Percentiles rank a stretch among this genome's conserved stretches.
Evolutionary conservation across 2,888 invertebrate species (phyloP).

Genomic region (Tanytarsus gracilentus): DNA sequence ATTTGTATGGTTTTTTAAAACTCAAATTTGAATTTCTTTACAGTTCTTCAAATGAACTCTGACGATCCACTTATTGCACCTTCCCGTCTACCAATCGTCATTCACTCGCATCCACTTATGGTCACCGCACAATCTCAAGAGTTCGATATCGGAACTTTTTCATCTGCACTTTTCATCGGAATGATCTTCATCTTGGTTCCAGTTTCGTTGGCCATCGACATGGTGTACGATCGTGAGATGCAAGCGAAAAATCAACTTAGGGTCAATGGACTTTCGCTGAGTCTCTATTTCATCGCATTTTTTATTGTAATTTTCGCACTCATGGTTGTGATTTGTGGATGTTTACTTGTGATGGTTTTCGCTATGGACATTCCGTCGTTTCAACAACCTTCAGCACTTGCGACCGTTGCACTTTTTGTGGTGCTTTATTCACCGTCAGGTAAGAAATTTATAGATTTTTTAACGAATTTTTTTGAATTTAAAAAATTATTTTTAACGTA

Average conservation of each 20-base stretch:
- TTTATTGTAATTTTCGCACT: slow-evolving; percentile 61
- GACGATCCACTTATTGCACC: slow-evolving; percentile 37
- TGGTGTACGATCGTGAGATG: slow-evolving; percentile 77
- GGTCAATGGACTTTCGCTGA: slow-evolving; percentile 68
- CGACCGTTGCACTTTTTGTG: slow-evolving; percentile 55
- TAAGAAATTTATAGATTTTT: too few species aligned
- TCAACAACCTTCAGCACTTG: slow-evolving; percentile 53
- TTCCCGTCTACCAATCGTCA: slow-evolving; percentile 53
- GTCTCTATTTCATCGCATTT: slow-evolving; percentile 65
- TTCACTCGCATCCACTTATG: slow-evolving; percentile 60
- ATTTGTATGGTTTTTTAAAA: too few species aligned
- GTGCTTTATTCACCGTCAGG: slow-evolving; percentile 66
- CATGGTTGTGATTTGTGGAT: slow-evolving; percentile 57
- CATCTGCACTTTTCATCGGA: slow-evolving; percentile 67
- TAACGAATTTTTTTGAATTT: too few species aligned
- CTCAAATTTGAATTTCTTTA: slow-evolving; percentile 33
- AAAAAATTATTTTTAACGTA: too few species aligned
- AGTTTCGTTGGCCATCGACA: slow-evolving; percentile 65
- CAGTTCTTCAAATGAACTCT: slow-evolving; percentile 31
- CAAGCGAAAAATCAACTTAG: slow-evolving; percentile 74
- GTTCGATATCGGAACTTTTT: slow-evolving; percentile 61
- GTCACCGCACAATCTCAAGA: slow-evolving; percentile 64
- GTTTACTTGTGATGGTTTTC: slow-evolving; percentile 48
- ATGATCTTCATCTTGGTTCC: slow-evolving; percentile 73
- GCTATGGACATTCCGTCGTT: slow-evolving; percentile 31